Evolutionary conservation across 2,113 vertebrate species (phyloP).

Genomic region (Miniopterus natalensis): DNA sequence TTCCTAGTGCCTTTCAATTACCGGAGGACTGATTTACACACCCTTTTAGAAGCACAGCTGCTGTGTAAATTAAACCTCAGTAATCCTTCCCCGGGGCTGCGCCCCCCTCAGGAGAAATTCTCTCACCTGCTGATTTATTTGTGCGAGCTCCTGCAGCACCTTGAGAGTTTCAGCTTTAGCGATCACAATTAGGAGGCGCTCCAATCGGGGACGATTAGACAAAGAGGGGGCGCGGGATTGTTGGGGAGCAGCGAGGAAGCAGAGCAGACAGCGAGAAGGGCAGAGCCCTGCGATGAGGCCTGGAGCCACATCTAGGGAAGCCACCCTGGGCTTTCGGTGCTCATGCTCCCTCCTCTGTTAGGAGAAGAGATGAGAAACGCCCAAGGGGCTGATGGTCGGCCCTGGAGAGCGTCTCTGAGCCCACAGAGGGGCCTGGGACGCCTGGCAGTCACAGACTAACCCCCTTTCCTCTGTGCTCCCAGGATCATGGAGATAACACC

Average conservation of each 20-base stretch:
- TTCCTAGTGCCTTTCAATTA: conserved; percentile 58
- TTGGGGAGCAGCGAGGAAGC: not conserved
- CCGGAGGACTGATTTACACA: conserved; percentile 67
- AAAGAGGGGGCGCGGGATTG: not conserved
- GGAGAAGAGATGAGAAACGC: not conserved
- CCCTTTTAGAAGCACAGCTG: conserved; percentile 74
- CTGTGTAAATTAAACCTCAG: conserved; percentile 74
- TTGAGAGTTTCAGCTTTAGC: conserved; percentile 66
- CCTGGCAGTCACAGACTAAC: not conserved
- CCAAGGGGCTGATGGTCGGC: not conserved
- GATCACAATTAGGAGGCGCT: not conserved
- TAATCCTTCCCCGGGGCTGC: conserved; percentile 67
- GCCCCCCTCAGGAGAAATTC: conserved; percentile 65
- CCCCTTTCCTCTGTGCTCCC: not conserved
- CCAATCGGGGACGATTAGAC: not conserved
- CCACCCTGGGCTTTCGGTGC: not conserved
- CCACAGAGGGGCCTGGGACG: not conserved
- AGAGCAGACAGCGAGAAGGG: not conserved
- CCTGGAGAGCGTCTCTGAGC: not conserved
- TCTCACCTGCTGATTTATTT: conserved; percentile 78
- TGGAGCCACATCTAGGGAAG: not conserved
- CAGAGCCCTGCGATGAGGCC: not conserved
- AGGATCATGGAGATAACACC: not conserved
- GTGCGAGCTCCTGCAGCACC: conserved; percentile 71
- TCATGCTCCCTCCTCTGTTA: not conserved